Evolutionary conservation across 1,140 invertebrate species (phyloP), one percentile per base, ranked within the genome.

Genomic region (Macrotrachela quadricornifera): DNA sequence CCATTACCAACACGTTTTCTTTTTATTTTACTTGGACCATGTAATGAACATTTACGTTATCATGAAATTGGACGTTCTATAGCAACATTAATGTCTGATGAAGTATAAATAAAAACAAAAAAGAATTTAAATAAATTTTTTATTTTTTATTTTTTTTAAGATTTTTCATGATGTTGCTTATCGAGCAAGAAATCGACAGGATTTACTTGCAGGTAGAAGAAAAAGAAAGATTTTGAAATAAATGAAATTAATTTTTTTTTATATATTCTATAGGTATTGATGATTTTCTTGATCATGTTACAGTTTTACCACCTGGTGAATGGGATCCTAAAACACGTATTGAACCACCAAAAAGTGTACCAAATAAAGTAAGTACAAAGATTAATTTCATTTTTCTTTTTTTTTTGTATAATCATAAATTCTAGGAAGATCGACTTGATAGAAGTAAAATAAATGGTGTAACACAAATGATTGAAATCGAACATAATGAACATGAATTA

Each of bases 271-370:
- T 30, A 16, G 86, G 84, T 9, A 86, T 95, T 47, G 90, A 94
- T 61, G 86, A 91, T 64, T 94, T 94, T 65, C 70, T 92, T 46
- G 85, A 91, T 59, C 84, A 85, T 61, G 87, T 92, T 41, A 90
- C 91, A 56, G 87, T 94, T 21, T 69, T 94, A 50, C 88, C 87
- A 9, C 88, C 88, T 40, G 86, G 87, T n/a, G 84, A 92, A 63
- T 94, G 86, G 86, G 84, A 91, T 76, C 91, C 92, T 1, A 79
- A 80, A 18, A 97, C 96, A 62, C 76, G 91, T 60, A 95, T 99
- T 65, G 91, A 97, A 72, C 92, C 92, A 37, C 92, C 92, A 11
- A 82, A 83, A 41, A 81, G 82, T 10, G 83, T 96, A 59, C 91
- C 88, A 15, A 88, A 86, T 0, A 57, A 55, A 52, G 50, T 46